phyloP scores from a whole-genome alignment of 2,797 vertebrate species.

The Tiaroga cobitis region DNA sequence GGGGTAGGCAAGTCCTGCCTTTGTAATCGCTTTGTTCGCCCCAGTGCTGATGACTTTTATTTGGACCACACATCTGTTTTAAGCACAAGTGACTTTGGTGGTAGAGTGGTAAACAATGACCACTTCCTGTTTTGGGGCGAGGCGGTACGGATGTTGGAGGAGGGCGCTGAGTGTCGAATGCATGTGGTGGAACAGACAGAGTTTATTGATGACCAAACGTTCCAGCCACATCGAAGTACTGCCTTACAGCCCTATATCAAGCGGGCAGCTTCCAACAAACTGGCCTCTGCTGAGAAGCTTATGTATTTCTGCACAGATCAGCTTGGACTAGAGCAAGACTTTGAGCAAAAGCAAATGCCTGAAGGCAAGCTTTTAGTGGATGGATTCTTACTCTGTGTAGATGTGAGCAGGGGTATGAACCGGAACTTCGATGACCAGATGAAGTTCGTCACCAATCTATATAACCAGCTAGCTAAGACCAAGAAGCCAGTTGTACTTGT shows the following conservation, averaged over 20 bases:
- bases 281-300: constrained; percentile 96
- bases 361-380: constrained; percentile 95
- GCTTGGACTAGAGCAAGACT: constrained; percentile 97
- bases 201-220: constrained; percentile 98
- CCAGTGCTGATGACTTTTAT: constrained; percentile 93
- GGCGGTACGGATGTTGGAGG: constrained; percentile 85
- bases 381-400: constrained; percentile 91
- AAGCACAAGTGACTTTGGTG: constrained; percentile 98
- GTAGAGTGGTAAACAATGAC: constrained; percentile 97
- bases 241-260: constrained; percentile 97
- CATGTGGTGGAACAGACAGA: constrained; percentile 98
- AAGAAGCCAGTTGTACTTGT: constrained; percentile 94
- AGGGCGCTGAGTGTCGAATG: constrained; percentile 87
- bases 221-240: constrained; percentile 96
- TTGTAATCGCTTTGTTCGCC: constrained; percentile 95
- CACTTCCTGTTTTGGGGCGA: constrained; percentile 99
- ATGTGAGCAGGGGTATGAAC: constrained; percentile 98
- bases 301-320: constrained; percentile 99
- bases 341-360: constrained; percentile 99
- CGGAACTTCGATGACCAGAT: constrained; percentile 97
- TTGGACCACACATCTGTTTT: constrained; percentile 97
- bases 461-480: constrained; percentile 94
- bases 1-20: constrained; percentile 98
- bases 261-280: constrained; percentile 90
- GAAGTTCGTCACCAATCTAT: constrained; percentile 92